These are phyloP conservation scores for Solea senegalensis DNA, from an alignment of 2,113 vertebrate species.

Conservation along the genomic window DNA sequence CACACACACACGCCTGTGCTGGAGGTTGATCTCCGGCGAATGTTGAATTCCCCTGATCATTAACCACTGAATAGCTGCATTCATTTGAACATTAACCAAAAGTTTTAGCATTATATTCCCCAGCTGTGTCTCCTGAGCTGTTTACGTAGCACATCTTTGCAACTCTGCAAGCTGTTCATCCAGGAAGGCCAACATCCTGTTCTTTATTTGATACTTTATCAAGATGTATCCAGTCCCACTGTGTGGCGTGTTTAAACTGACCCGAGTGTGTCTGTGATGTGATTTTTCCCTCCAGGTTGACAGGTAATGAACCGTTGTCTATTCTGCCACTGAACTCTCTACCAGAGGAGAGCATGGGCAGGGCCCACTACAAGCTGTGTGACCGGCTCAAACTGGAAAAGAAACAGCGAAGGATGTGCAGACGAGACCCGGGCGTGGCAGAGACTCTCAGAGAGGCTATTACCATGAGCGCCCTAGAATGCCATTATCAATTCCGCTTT, in stretches of 20 bases:
- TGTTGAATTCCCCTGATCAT: slow-evolving; percentile 76
- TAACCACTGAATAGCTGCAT: slow-evolving; percentile 71
- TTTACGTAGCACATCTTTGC: slow-evolving; percentile 60
- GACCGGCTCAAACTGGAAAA: slow-evolving; percentile 98
- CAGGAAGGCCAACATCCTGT: slow-evolving; percentile 56
- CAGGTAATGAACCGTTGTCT: slow-evolving; percentile 95
- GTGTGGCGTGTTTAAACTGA: slow-evolving; percentile 23
- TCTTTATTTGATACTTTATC: slow-evolving; percentile 54
- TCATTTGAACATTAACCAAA: slow-evolving; percentile 76
- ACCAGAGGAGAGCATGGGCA: slow-evolving; percentile 87
- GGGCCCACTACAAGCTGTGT: slow-evolving; percentile 96
- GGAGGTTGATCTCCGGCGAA: slow-evolving; percentile 67
- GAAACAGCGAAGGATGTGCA: slow-evolving; percentile 97
- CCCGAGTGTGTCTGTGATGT: slow-evolving; percentile 24
- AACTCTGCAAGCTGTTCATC: slow-evolving; percentile 46
- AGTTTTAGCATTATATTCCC: slow-evolving; percentile 43
- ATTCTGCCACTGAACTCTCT: slow-evolving; percentile 94
- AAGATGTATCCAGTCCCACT: slow-evolving; percentile 32
- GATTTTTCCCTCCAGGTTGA: slow-evolving; percentile 84
- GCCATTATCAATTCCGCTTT: slow-evolving; percentile 98
- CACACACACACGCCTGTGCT: slow-evolving; percentile 37
- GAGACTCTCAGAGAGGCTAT: slow-evolving; percentile 97
- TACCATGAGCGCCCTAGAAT: slow-evolving; percentile 95
- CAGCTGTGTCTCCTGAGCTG: slow-evolving; percentile 50
- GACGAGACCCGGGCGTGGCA: slow-evolving; percentile 94